phyloP scores from a whole-genome alignment of 2,888 invertebrate genomes.

The Melanchra persicariae region DNA sequence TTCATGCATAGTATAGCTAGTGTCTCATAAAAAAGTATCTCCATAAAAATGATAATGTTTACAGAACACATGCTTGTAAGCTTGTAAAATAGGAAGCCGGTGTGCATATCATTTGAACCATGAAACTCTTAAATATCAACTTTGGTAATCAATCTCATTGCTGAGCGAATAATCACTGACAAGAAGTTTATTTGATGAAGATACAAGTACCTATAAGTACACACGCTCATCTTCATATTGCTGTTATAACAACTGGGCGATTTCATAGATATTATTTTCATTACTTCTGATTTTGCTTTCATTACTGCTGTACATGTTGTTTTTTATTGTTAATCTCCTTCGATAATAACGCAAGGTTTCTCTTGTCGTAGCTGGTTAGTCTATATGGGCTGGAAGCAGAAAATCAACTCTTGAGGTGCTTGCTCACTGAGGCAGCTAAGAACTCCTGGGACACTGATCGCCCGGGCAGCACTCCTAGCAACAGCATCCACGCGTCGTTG shows the following conservation, averaged over 20 bases:
- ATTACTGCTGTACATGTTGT: neutral
- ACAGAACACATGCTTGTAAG: neutral
- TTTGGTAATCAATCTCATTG: neutral
- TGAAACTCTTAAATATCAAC: neutral
- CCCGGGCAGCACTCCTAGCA: conserved; percentile 93
- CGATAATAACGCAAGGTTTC: conserved; percentile 19
- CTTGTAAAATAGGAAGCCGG: neutral
- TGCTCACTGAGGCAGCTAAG: conserved; percentile 95
- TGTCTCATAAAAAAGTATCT: neutral
- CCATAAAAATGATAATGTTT: neutral
- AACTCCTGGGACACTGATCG: conserved; percentile 93
- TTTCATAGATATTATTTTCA: neutral
- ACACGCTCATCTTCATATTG: no score
- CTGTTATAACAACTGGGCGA: neutral
- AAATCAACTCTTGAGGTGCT: conserved; percentile 98
- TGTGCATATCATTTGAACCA: neutral
- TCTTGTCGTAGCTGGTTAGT: conserved; percentile 93
- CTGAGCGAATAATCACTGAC: neutral
- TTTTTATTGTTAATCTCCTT: neutral
- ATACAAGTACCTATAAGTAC: neutral
- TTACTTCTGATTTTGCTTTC: neutral
- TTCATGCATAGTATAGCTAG: neutral
- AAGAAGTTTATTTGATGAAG: no score
- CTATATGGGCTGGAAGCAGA: conserved; percentile 99
- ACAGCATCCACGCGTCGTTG: conserved; percentile 93